Evolutionary conservation across 2,113 vertebrate species (phyloP), one percentile per base, ranked within the genome.

Genomic region (Cryptotis parvus): DNA sequence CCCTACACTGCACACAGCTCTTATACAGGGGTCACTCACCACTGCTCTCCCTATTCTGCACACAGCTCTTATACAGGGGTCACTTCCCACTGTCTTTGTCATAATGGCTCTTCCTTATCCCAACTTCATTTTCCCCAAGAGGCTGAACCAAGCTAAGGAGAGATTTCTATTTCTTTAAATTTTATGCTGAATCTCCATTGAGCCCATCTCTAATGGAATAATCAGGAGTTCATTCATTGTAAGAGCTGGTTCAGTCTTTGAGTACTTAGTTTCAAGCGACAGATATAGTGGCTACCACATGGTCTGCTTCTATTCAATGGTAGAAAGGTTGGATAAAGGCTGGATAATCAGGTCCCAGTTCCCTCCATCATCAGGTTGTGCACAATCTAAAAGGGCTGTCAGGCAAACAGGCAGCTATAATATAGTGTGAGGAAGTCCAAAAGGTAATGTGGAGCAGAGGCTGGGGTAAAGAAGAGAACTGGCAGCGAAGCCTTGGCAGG

Each of bases 151-250:
- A n/a, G n/a, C n/a, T n/a, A n/a, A n/a, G 31, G 65, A 90, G n/a
- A 87, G 4, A 85, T 41, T 90, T 90, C 35, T 83, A 4, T 66
- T 70, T 82, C 45, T 79, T 69, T 65, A 87, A 39, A 74, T n/a
- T 43, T 20, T 91, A 35, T 72, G 58, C 18, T 69, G 75, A 63
- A 66, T 89, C 69, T 27, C 52, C 72, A 1, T 41, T 89, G 37
- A 11, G 4, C 9, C 61, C 37, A 74, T 63, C 37, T n/a, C 8
- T 74, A 31, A 29, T 70, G 86, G 70, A 91, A 89, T 81, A 33
- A 84, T 61, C 79, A 81, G 39, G 35, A 58, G n/a, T 87, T 70
- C 74, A 65, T 37, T 77, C 27, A 72, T 63, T 31, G 31, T 39
- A 78, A 85, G n/a, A 45, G 12, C 87, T 55, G 79, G n/a, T 9